Evolutionary conservation across 2,797 vertebrate genomes (phyloP).

Genomic region (Capromys pilorides): DNA sequence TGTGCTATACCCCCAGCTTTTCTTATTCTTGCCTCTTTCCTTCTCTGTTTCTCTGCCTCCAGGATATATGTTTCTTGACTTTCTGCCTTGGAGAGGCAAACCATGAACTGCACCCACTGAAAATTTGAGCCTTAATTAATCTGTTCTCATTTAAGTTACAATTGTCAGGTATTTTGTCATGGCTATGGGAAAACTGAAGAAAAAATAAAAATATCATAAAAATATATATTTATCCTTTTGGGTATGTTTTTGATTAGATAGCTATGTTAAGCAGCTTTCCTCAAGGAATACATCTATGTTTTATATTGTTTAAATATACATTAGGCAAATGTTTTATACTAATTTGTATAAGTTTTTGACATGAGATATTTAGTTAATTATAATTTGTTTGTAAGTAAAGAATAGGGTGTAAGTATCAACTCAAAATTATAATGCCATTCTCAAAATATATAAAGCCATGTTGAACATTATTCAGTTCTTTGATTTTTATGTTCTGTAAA

Average conservation of each 20-base stretch:
- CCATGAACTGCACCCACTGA: not conserved
- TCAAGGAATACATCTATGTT: not conserved
- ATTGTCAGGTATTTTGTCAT: not conserved
- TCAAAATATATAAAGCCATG: not conserved
- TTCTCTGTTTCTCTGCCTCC: not conserved
- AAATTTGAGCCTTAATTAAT: not conserved
- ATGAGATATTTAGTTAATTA: not conserved
- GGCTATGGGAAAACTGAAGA: not conserved
- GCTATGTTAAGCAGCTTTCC: not conserved
- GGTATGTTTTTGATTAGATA: not conserved
- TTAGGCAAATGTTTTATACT: not conserved
- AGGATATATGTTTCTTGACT: not conserved
- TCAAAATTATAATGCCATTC: not conserved
- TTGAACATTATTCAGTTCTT: not conserved
- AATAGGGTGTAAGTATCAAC: not conserved
- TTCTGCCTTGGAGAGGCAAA: not conserved
- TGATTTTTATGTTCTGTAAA: not conserved
- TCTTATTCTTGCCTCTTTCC: not conserved
- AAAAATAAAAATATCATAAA: not conserved
- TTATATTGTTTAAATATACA: not conserved
- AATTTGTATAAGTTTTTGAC: not conserved
- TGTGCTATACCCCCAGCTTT: not conserved
- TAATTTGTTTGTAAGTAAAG: not conserved
- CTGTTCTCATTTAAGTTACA: not conserved
- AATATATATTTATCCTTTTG: not conserved